phyloP scores from a whole-genome alignment of 2,113 vertebrate genomes.

The Myxocyprinus asiaticus region DNA sequence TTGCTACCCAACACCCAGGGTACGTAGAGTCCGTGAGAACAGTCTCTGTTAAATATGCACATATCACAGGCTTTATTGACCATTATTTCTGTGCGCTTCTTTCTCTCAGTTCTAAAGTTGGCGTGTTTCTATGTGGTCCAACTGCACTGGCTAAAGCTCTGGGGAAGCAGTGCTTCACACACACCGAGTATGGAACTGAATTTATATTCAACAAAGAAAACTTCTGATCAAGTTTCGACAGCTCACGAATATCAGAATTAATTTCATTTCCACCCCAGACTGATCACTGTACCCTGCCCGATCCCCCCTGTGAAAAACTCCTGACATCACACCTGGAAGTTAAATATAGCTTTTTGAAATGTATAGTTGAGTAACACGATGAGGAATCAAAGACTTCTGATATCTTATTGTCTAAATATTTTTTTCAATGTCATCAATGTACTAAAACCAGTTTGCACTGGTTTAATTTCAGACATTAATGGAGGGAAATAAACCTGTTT shows the following conservation, averaged over 20 bases:
- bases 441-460: too few relatives aligned
- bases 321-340: too few relatives aligned
- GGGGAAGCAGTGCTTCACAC: slow-evolving; percentile 83
- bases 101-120: slow-evolving; percentile 82
- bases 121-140: slow-evolving; percentile 95
- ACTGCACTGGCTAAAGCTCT: slow-evolving; percentile 83
- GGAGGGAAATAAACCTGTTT: neutral
- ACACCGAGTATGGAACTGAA: slow-evolving; percentile 85
- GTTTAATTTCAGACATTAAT: too few relatives aligned
- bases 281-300: too few relatives aligned
- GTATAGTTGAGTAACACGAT: too few relatives aligned
- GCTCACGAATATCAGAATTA: too few relatives aligned
- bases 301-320: too few relatives aligned
- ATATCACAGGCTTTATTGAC: neutral
- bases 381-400: too few relatives aligned
- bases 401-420: too few relatives aligned
- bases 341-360: too few relatives aligned
- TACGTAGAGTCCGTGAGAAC: slow-evolving; percentile 59
- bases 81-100: neutral
- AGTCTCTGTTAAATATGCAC: neutral
- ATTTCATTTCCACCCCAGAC: too few relatives aligned
- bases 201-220: slow-evolving; percentile 99
- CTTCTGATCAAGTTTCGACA: slow-evolving; percentile 73
- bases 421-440: too few relatives aligned
- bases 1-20: slow-evolving; percentile 82